Evolutionary conservation across 1,140 invertebrate genomes (phyloP), one percentile per base, ranked within the genome.

Genomic region (Drosophila ercepeae): DNA sequence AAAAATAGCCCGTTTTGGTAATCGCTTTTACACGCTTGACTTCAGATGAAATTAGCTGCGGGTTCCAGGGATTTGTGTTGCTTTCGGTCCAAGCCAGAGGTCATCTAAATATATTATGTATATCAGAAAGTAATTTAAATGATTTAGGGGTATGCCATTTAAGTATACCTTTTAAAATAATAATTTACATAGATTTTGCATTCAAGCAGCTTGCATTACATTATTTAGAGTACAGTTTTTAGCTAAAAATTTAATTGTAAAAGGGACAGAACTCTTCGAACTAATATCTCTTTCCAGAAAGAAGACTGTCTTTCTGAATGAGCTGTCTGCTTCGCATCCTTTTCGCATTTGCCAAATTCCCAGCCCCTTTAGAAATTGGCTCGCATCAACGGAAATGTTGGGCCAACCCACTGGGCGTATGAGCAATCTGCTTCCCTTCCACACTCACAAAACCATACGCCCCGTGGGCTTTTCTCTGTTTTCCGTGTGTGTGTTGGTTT

Each of bases 21-120:
- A 88, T 88, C 82, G 82, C 82, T 63, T 88, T 86, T 78, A 52
- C 61, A 64, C 82, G 82, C 82, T 88, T 82, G 82, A 88, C 83
- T 88, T 77, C 64, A 82, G 59, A 42, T 42, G 44, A 63, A 86
- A 86, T 86, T 79, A 86, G 82, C 77, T 86, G 73, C 77, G 76
- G 81, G 75, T 64, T 25, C 36, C 14, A 16, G 21, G 44, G 60
- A 63, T 76, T 63, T 60, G 57, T 76, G 64, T 72, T 14, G 51
- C 29, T 55, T 45, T 21, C 23, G 36, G 16, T 36, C 41, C 9
- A 2, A 48, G 36, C 46, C 34, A 25, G 19, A 36, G 67, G 50
- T 68, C 44, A 25, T 25, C 6, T 21, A 51, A 67, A 75, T 81
- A 72, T 75, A 75, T 79, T 45, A 75, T 59, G 13, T 61, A 3